Evolutionary conservation across 2,797 vertebrate genomes (phyloP).

Genomic region (Benthosema pterotum): DNA sequence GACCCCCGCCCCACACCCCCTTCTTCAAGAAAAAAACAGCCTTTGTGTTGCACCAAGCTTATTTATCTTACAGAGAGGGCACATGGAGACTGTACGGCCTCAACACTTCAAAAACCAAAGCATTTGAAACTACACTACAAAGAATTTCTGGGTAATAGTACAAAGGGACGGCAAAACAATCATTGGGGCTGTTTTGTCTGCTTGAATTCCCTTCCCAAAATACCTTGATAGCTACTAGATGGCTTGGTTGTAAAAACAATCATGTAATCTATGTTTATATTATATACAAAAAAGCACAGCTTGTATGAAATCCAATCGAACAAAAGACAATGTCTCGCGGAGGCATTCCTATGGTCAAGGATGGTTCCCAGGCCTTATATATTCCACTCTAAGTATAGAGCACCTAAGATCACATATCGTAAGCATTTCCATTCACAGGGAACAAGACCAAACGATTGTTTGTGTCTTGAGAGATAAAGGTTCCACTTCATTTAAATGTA

Average conservation of each 20-base stretch:
- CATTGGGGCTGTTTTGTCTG: constrained; percentile 69
- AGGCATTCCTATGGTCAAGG: constrained; percentile 22
- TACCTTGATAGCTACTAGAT: constrained; percentile 43
- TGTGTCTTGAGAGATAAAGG: too few relatives aligned
- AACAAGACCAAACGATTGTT: background rate
- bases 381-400: constrained; percentile 16
- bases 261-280: constrained; percentile 64
- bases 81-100: constrained; percentile 36
- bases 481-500: too few relatives aligned
- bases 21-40: constrained; percentile 29
- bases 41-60: constrained; percentile 59
- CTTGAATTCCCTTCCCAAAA: constrained; percentile 64
- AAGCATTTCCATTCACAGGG: constrained; percentile 9
- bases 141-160: constrained; percentile 32
- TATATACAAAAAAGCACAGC: constrained; percentile 36
- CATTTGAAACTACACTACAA: constrained; percentile 40
- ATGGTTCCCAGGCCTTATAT: constrained; percentile 42
- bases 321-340: constrained; percentile 54
- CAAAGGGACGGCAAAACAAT: constrained; percentile 66
- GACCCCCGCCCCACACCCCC: constrained; percentile 5
- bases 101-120: constrained; percentile 55
- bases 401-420: background rate
- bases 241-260: constrained; percentile 58
- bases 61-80: constrained; percentile 57
- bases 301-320: constrained; percentile 48